These are phyloP conservation scores for Eristalis arbustorum DNA, from an alignment of 2,888 invertebrate species.

Conservation along the genomic window DNA sequence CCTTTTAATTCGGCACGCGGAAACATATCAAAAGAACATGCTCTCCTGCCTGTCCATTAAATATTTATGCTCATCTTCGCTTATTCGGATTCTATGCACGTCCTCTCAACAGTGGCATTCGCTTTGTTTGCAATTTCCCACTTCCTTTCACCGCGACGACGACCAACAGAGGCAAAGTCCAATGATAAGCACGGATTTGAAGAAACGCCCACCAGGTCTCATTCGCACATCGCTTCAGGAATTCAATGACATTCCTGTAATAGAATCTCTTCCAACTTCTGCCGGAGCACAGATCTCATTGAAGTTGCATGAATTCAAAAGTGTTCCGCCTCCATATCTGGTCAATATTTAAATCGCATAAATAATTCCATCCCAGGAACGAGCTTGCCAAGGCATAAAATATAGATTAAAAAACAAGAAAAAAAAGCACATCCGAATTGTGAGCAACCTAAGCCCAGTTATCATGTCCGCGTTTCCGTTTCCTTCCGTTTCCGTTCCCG, in stretches of 20 bases:
- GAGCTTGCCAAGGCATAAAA: too few relatives aligned
- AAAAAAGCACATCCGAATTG: background rate
- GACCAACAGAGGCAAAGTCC: too few relatives aligned
- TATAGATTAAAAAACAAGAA: background rate
- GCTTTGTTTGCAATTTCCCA: background rate
- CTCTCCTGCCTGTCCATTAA: too few relatives aligned
- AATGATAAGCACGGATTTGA: background rate
- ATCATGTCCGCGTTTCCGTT: background rate
- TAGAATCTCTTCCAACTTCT: background rate
- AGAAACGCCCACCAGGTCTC: background rate
- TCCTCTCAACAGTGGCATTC: background rate
- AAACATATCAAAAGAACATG: too few relatives aligned
- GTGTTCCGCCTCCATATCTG: background rate
- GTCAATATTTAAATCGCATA: background rate
- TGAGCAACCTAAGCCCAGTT: background rate
- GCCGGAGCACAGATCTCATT: background rate
- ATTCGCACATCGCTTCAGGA: background rate
- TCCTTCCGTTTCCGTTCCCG: background rate
- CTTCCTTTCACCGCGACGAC: too few relatives aligned
- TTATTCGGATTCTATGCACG: too few relatives aligned
- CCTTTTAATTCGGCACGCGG: too few relatives aligned
- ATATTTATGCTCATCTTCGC: too few relatives aligned
- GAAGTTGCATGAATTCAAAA: background rate
- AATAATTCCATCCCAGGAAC: background rate
- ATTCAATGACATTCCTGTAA: background rate